Evolutionary conservation across 2,797 vertebrate genomes (phyloP).

Genomic region (Pyrocephalus nanus): DNA sequence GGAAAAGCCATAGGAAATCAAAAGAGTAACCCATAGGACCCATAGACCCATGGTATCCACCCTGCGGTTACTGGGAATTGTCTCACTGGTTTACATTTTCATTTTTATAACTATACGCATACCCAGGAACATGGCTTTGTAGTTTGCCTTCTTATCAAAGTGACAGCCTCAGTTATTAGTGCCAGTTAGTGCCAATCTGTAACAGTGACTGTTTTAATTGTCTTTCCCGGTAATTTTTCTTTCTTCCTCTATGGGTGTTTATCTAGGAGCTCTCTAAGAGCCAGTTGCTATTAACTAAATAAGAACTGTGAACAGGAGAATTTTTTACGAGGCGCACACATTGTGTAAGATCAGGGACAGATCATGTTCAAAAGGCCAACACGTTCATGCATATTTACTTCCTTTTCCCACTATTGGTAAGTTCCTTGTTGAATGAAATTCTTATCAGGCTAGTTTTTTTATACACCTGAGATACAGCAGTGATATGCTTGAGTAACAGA

Average conservation of each 20-base stretch:
- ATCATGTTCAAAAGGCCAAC: neutral
- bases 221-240: neutral
- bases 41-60: neutral
- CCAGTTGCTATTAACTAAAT: neutral
- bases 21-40: neutral
- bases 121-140: neutral
- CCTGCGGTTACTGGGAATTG: neutral
- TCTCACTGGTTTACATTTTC: neutral
- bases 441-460: neutral
- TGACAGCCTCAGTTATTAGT: neutral
- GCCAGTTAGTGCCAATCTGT: neutral
- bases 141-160: neutral
- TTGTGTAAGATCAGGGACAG: neutral
- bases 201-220: neutral
- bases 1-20: neutral
- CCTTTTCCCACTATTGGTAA: neutral
- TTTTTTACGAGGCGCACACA: fast-evolving
- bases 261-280: neutral
- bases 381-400: fast-evolving
- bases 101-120: neutral
- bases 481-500: neutral
- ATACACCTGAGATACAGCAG: neutral
- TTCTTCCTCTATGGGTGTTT: neutral
- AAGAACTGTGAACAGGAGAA: neutral
- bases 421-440: neutral